Conservation (phyloP, 2,113 vertebrate species). For the Geococcyx californianus region DNA sequence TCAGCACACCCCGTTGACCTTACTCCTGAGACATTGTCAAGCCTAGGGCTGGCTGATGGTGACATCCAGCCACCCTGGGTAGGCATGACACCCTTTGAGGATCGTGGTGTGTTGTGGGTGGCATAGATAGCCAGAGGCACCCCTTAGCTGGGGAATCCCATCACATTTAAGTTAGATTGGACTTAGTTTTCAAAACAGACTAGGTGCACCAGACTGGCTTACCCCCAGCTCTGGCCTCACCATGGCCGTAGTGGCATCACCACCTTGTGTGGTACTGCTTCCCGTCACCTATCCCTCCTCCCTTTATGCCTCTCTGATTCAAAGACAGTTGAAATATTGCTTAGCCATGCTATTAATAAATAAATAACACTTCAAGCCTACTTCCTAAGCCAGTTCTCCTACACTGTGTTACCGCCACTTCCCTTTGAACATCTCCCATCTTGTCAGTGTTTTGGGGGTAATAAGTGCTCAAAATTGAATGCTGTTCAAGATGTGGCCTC, state of each 20-base stretch:
- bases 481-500: neutral
- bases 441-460: neutral
- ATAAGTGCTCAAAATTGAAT: neutral
- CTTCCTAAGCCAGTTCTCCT: neutral
- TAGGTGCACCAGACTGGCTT: neutral
- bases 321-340: neutral
- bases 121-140: no score
- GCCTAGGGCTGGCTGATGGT: accelerated
- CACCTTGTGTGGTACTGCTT: neutral
- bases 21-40: neutral
- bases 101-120: accelerated
- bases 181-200: neutral
- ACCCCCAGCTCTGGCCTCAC: neutral
- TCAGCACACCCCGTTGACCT: accelerated
- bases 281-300: neutral
- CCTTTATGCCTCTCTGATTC: neutral
- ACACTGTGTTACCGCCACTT: neutral
- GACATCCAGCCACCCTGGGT: neutral
- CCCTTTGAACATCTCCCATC: neutral
- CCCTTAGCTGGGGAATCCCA: neutral
- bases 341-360: neutral
- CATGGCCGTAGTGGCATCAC: neutral
- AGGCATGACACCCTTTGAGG: neutral
- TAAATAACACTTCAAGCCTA: neutral
- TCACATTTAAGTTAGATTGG: neutral